Evolutionary conservation across 2,113 vertebrate species (phyloP), one percentile per base, ranked within the genome.

Genomic region (Bagarius yarrelli): DNA sequence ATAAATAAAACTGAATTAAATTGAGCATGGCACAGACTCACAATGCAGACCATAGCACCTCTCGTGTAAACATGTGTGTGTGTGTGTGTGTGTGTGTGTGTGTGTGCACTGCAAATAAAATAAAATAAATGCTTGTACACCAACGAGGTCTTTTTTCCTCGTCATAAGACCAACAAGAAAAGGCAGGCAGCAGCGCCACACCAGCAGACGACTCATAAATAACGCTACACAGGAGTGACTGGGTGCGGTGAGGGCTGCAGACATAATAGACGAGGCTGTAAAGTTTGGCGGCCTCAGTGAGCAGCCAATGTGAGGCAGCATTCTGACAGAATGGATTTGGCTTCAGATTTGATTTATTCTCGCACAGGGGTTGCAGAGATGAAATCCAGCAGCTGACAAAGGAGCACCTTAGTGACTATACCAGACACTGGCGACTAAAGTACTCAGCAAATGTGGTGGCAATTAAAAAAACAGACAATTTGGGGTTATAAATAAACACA

Each of bases 271-370:
- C 25, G 80, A 82, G 61, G 61, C 36, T 71, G 59, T 79, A 82
- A 82, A 78, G 55, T 50, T 47, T 78, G 50, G 63, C 53, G 13
- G 44, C 72, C 32, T 84, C 59, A 59, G 75, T 77, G 53, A 73
- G 67, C 52, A 59, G 78, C 19, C 34, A 25, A 81, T 67, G 71
- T 61, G 53, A 74, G 40, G 63, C 60, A 82, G 76, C 30, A 78
- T 18, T 75, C 25, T 81, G 76, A 52, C 70, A 69, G 47, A 27
- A 70, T 79, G 69, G 76, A 79, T 85, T 60, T 79, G 70, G 76
- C 79, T 69, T 66, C 30, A 30, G 73, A 56, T 78, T 53, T 82
- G 83, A 85, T 85, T 85, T 81, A 82, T 81, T 70, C 61, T 75
- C 19, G 27, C 80, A 73, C 9, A n/a, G 50, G 70, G 47, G 67